Percentiles rank a stretch among this genome's conserved stretches.
These are phyloP conservation scores for Palythoa caribaeorum DNA, from an alignment of 92 coral and sea anemone species.

Conservation along the genomic window DNA sequence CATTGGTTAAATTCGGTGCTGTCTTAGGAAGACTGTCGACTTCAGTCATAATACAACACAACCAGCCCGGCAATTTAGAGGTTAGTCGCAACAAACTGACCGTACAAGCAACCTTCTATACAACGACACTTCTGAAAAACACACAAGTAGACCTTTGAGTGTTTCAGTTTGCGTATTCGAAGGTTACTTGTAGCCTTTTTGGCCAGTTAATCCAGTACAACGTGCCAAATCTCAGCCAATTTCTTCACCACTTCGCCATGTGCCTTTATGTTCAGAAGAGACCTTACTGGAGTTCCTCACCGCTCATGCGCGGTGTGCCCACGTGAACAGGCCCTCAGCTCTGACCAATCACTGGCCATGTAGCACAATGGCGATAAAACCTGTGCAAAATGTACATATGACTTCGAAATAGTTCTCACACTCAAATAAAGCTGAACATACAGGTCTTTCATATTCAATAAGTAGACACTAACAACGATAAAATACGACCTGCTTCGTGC, in stretches of 20 bases:
- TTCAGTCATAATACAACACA: slow-evolving; percentile 95
- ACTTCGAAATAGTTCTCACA: slow-evolving; percentile 18
- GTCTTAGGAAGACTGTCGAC: slow-evolving; percentile 89
- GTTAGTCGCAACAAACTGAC: slow-evolving; percentile 76
- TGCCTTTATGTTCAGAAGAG: slow-evolving; percentile 85
- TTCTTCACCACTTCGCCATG: slow-evolving; percentile 95
- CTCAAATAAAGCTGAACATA: slow-evolving; percentile 35
- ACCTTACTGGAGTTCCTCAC: slow-evolving; percentile 23
- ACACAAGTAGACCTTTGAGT: slow-evolving; percentile 79
- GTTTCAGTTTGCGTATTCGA: slow-evolving; percentile 95
- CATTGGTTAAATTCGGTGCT: slow-evolving; percentile 78
- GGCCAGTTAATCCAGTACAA: slow-evolving; percentile 66
- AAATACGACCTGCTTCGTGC: slow-evolving; percentile 33
- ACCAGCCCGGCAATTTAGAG: slow-evolving; percentile 73
- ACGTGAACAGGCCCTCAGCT: slow-evolving; percentile 22
- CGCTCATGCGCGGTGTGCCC: slow-evolving; percentile 43
- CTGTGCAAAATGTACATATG: slow-evolving; percentile 46
- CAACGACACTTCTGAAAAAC: slow-evolving; percentile 93
- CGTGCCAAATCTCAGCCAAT: slow-evolving; percentile 70
- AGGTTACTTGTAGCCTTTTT: slow-evolving; percentile 89
- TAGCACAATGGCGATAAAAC: slow-evolving; percentile 39
- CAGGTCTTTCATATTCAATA: slow-evolving; percentile 16
- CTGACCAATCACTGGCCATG: slow-evolving; percentile 30
- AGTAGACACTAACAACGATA: slow-evolving; percentile 20
- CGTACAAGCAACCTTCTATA: slow-evolving; percentile 92